phyloP scores from a whole-genome alignment of 1,140 invertebrate genomes.

The Scylla paramamosain region DNA sequence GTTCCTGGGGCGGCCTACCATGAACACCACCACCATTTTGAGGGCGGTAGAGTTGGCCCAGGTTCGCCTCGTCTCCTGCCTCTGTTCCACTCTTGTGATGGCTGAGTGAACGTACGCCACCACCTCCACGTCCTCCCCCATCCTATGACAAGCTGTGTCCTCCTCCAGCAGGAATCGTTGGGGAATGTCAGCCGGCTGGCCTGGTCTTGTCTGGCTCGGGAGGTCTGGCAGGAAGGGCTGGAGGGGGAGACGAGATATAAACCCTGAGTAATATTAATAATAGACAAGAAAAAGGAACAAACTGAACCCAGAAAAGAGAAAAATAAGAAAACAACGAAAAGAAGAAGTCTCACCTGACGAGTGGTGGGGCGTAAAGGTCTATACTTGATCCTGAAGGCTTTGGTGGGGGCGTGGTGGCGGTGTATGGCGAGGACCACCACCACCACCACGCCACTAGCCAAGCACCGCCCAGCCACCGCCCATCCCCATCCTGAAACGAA shows the following conservation, averaged over 20 bases:
- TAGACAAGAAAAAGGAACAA: not conserved
- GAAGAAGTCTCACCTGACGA: too few species aligned
- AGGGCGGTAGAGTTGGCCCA: not conserved
- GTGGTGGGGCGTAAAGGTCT: too few species aligned
- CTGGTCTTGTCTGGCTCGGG: not conserved
- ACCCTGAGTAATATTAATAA: too few species aligned
- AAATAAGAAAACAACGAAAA: too few species aligned
- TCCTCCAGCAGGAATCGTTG: constrained; percentile 26
- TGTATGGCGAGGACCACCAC: too few species aligned
- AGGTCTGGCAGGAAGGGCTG: not conserved
- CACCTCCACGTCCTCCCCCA: not conserved
- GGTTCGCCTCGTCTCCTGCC: constrained; percentile 9
- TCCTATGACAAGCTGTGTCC: not conserved
- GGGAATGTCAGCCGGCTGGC: not conserved
- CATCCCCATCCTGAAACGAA: too few species aligned
- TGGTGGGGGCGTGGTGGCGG: too few species aligned
- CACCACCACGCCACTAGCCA: too few species aligned
- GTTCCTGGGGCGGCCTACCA: constrained; percentile 27
- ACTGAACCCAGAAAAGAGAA: too few species aligned
- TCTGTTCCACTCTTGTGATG: constrained; percentile 34
- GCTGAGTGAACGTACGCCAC: constrained; percentile 40
- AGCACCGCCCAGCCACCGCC: too few species aligned
- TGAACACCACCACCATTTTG: constrained; percentile 46
- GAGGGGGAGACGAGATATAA: not conserved
- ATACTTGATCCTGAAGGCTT: too few species aligned